Evolutionary conservation across 92 coral and sea anemone genomes (phyloP).

Genomic region (Siderastrea radians): DNA sequence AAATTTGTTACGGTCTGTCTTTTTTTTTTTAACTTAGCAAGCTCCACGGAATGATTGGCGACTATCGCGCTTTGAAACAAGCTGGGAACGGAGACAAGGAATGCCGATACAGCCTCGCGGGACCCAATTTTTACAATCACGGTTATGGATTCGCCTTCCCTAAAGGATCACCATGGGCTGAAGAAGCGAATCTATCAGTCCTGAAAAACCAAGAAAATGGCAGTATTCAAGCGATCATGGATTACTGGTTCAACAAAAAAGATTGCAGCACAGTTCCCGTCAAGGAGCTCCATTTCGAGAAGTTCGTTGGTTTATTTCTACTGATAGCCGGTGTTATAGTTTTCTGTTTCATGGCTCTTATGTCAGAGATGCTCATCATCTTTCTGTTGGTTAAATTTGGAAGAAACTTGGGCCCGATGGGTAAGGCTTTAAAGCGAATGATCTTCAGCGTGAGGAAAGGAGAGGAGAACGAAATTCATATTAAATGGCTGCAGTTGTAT

Average conservation of each 20-base stretch:
- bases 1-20: background rate
- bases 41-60: conserved; percentile 87
- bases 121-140: conserved; percentile 64
- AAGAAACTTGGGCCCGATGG: conserved; percentile 49
- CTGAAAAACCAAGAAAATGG: conserved; percentile 84
- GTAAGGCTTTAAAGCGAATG: conserved; percentile 48
- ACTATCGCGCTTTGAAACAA: conserved; percentile 67
- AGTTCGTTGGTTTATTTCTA: conserved; percentile 82
- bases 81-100: conserved; percentile 56
- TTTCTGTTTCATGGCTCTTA: conserved; percentile 66
- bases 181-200: conserved; percentile 72
- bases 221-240: conserved; percentile 47
- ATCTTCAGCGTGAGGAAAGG: conserved; percentile 58
- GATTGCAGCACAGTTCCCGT: conserved; percentile 34
- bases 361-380: conserved; percentile 62
- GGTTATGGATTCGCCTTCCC: conserved; percentile 83
- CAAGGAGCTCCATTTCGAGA: conserved; percentile 38
- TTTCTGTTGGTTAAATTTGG: conserved; percentile 53
- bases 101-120: conserved; percentile 71
- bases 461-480: conserved; percentile 39
- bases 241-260: conserved; percentile 62
- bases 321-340: conserved; percentile 63
- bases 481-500: conserved; percentile 43
- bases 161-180: conserved; percentile 80
- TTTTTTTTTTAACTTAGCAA: conserved; percentile 43